Conservation (phyloP, 2,888 invertebrate genomes). For the Hyppa rectilinea region DNA sequence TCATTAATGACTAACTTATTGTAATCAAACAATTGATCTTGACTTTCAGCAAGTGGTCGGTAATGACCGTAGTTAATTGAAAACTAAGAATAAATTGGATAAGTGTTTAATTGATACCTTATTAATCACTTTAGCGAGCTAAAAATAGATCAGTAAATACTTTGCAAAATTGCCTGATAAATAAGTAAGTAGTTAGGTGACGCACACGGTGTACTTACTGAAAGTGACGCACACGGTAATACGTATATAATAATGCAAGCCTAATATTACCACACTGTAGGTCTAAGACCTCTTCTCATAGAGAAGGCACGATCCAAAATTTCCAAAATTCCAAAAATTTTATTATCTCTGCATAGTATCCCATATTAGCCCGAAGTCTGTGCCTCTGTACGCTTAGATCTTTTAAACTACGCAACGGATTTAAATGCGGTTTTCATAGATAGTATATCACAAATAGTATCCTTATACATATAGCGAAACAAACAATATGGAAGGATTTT, state of each 20-base stretch:
- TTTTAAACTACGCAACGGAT: too few species aligned
- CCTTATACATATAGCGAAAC: neutral
- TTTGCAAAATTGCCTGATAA: neutral
- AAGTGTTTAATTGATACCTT: constrained; percentile 31
- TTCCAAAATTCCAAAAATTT: too few species aligned
- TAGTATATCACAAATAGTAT: too few species aligned
- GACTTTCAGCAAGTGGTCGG: constrained; percentile 29
- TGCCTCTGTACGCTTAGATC: too few species aligned
- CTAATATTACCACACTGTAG: too few species aligned
- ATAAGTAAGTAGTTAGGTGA: neutral
- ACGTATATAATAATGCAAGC: neutral
- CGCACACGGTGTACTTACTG: too few species aligned
- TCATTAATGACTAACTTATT: constrained; percentile 26
- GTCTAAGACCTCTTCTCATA: neutral
- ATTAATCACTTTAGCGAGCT: constrained; percentile 36
- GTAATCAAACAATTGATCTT: constrained; percentile 56
- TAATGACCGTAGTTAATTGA: constrained; percentile 30
- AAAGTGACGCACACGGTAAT: neutral
- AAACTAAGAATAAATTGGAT: constrained; percentile 60
- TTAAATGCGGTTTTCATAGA: too few species aligned
- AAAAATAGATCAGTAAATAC: constrained; percentile 15
- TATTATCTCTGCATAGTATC: too few species aligned
- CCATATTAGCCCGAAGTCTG: too few species aligned
- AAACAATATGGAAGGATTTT: neutral
- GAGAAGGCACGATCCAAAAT: neutral